These are phyloP conservation scores for Archilochus colubris DNA, from an alignment of 2,113 vertebrate species.

Conservation along the genomic window DNA sequence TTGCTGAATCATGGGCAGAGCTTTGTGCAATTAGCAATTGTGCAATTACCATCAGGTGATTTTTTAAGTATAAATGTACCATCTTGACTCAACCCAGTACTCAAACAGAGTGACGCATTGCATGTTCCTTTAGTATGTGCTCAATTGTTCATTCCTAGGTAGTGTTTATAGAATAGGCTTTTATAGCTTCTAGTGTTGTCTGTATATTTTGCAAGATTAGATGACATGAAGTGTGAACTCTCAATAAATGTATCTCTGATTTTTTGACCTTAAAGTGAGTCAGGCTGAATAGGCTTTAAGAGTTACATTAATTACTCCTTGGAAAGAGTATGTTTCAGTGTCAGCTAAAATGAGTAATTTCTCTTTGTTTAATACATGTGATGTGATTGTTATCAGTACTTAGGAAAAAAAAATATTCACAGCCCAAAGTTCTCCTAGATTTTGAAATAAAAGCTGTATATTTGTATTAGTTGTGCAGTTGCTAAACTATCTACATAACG, in stretches of 20 bases:
- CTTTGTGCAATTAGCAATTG: background rate
- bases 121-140: background rate
- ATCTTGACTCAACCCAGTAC: background rate
- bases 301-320: background rate
- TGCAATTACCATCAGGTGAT: rapidly evolving
- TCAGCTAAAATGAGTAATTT: background rate
- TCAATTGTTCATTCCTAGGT: background rate
- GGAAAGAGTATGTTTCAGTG: background rate
- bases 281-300: background rate
- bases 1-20: background rate
- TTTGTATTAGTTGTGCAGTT: background rate
- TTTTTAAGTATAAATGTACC: background rate
- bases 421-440: background rate
- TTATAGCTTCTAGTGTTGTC: background rate
- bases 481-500: background rate
- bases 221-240: background rate
- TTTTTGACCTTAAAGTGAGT: background rate
- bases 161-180: background rate
- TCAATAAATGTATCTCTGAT: background rate
- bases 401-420: background rate
- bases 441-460: background rate
- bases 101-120: background rate
- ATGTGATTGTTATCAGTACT: background rate
- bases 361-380: background rate
- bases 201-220: background rate